Evolutionary conservation across 2,113 vertebrate genomes (phyloP).

Genomic region (Malurus melanocephalus): DNA sequence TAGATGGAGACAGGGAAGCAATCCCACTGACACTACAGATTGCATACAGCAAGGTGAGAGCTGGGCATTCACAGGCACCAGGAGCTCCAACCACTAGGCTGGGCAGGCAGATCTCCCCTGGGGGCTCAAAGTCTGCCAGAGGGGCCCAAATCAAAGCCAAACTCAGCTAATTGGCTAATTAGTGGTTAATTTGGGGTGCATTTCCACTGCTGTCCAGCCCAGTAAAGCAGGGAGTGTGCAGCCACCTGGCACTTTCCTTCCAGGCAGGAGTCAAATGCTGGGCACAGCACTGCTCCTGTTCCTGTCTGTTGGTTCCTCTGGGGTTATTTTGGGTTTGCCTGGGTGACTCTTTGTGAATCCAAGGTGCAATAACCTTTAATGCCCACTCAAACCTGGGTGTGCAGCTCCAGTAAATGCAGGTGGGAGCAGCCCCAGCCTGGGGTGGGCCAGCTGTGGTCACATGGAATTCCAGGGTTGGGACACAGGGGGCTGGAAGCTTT

Average conservation of each 20-base stretch:
- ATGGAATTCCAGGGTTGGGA: background rate
- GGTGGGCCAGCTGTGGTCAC: background rate
- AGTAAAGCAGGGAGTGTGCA: background rate
- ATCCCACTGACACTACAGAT: constrained; percentile 90
- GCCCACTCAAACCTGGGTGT: background rate
- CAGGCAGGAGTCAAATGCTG: background rate
- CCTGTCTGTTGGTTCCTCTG: background rate
- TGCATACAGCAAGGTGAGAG: constrained; percentile 86
- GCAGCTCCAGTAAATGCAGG: background rate
- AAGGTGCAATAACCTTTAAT: background rate
- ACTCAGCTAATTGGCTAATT: background rate
- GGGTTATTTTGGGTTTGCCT: background rate
- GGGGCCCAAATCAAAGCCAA: background rate
- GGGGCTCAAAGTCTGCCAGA: background rate
- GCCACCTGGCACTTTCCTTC: background rate
- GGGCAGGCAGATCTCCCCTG: background rate
- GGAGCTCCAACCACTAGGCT: background rate
- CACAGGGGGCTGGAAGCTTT: background rate
- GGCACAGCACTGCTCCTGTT: background rate
- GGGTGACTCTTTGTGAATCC: background rate
- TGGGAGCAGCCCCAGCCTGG: background rate
- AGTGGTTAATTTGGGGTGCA: background rate
- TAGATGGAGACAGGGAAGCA: constrained; percentile 92
- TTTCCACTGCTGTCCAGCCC: background rate
- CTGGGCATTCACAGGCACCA: background rate